Evolutionary conservation across 2,797 vertebrate species (phyloP).

Genomic region (Sebastes melanostomus): DNA sequence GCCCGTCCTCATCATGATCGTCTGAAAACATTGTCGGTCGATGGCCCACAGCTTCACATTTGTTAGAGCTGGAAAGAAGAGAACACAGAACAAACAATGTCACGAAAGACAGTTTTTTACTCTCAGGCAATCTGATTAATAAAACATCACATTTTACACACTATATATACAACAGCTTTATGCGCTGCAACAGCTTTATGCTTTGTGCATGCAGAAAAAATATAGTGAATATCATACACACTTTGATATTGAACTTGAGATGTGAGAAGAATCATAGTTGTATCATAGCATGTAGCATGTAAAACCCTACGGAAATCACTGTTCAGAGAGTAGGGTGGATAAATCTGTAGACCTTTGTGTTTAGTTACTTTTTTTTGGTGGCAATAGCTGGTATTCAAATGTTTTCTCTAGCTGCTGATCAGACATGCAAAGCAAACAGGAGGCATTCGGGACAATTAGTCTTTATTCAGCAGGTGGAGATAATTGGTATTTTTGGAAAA

Average conservation of each 20-base stretch:
- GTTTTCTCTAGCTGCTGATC: constrained; percentile 26
- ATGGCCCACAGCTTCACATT: constrained; percentile 86
- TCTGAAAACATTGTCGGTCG: constrained; percentile 85
- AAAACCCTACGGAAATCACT: neutral
- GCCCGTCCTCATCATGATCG: constrained; percentile 86
- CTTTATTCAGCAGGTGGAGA: constrained; percentile 32
- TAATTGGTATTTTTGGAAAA: constrained; percentile 55
- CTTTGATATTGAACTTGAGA: constrained; percentile 1
- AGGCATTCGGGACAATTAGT: constrained; percentile 36
- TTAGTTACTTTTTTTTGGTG: neutral
- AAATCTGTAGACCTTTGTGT: constrained; percentile 4
- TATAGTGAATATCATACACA: neutral
- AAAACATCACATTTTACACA: constrained; percentile 4
- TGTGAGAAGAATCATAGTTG: neutral
- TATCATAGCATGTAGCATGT: neutral
- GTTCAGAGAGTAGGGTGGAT: neutral
- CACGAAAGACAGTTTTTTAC: constrained; percentile 1
- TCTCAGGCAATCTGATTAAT: constrained; percentile 20
- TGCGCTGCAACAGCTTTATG: neutral
- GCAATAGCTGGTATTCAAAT: neutral
- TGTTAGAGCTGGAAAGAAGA: constrained; percentile 72
- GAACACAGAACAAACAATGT: constrained; percentile 29
- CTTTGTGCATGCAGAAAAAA: neutral
- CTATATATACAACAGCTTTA: constrained; percentile 2
- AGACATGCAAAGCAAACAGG: constrained; percentile 19